Evolutionary conservation across 2,797 vertebrate species (phyloP).

Genomic region (Nasua narica): DNA sequence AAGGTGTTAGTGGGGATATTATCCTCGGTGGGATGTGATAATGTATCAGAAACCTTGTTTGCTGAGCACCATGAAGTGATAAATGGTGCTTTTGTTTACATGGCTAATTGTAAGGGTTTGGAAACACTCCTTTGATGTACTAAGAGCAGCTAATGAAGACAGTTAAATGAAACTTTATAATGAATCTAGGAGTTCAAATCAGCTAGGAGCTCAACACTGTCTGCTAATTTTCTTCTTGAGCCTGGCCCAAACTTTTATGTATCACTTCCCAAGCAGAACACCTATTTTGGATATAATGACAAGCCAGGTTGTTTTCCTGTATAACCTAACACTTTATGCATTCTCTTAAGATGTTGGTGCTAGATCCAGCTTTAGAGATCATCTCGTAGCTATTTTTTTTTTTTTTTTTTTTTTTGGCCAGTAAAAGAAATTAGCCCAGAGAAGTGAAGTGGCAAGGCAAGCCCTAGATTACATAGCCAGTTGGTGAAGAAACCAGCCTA

Average conservation of each 20-base stretch:
- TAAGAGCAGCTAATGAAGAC: conserved; percentile 63
- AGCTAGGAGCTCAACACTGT: background rate
- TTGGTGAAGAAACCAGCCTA: background rate
- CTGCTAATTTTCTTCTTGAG: conserved; percentile 21
- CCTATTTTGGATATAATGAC: conserved; percentile 28
- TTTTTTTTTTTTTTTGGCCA: background rate
- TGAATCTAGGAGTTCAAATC: background rate
- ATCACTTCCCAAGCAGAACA: background rate
- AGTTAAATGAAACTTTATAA: conserved; percentile 63
- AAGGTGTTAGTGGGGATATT: background rate
- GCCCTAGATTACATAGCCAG: background rate
- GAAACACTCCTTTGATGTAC: conserved; percentile 53
- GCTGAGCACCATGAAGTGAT: background rate
- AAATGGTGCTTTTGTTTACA: conserved; percentile 50
- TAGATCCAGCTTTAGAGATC: background rate
- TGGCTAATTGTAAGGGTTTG: conserved; percentile 54
- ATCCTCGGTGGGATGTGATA: background rate
- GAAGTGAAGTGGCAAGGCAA: background rate
- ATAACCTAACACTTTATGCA: background rate
- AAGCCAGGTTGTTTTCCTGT: background rate
- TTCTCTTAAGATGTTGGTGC: background rate
- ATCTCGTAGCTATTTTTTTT: background rate
- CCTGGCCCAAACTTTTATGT: background rate
- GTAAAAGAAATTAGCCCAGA: background rate
- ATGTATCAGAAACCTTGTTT: background rate